Base-by-base conservation (phyloP, 2,888 invertebrate species). In the Tinea trinotella region DNA sequence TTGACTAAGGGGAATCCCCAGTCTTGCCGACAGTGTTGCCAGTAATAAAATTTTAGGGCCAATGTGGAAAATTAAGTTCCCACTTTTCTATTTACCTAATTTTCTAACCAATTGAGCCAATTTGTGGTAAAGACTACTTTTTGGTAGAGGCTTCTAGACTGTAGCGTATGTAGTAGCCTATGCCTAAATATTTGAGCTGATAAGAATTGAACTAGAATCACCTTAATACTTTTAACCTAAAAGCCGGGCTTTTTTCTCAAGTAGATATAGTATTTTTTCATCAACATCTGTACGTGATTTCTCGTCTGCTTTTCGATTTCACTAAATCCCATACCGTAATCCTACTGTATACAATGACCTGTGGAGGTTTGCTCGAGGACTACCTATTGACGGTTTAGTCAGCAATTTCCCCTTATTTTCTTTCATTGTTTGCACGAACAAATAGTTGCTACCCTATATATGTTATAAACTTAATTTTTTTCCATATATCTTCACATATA, bases 201-300 rank as follows among this genome's bases (percentile, higher is more conserved):
- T n/a, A n/a, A n/a, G n/a, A n/a, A n/a, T n/a, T n/a, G n/a, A n/a
- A n/a, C n/a, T n/a, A n/a, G n/a, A n/a, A n/a, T n/a, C n/a, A n/a
- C n/a, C n/a, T n/a, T n/a, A n/a, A n/a, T n/a, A n/a, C n/a, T n/a
- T n/a, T n/a, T n/a, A n/a, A n/a, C n/a, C n/a, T n/a, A n/a, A n/a
- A n/a, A 40, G 13, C n/a, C 40, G 13, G 40, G 15, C 13, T 13
- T 15, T 13, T 13, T 40, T 40, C 35, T 40, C 5, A 13, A 40
- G 40, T 46, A n/a, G n/a, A n/a, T n/a, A 46, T 46, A 19, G 46
- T 46, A 46, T 46, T 46, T 46, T 46, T 46, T 46, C 46, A 46
- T 46, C 19, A 46, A 19, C 46, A 15, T 46, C 10, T 46, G 46
- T 46, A 46, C 46, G 46, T 46, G 46, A 46, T 46, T 46, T 18